Percentiles rank a stretch among this genome's conserved stretches.
phyloP scores from a whole-genome alignment of 2,888 invertebrate species.

The Hydraecia micacea region DNA sequence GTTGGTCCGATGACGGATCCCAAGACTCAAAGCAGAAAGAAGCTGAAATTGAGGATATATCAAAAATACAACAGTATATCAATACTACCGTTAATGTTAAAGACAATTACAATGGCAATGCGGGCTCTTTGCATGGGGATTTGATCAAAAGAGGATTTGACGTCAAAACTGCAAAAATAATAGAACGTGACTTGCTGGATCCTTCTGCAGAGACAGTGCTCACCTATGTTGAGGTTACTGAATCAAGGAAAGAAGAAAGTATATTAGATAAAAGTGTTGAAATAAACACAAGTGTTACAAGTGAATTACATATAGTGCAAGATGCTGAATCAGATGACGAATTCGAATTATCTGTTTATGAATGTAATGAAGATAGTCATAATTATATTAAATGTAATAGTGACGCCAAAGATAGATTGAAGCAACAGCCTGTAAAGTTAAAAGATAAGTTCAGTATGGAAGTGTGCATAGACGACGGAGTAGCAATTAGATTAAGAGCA shows the following conservation, averaged over 20 bases:
- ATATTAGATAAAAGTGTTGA: slow-evolving; percentile 64
- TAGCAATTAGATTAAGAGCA: slow-evolving; percentile 81
- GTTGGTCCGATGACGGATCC: slow-evolving; percentile 86
- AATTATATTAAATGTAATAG: slow-evolving; percentile 79
- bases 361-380: slow-evolving; percentile 79
- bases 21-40: slow-evolving; percentile 78
- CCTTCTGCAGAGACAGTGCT: slow-evolving; percentile 60
- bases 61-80: slow-evolving; percentile 84
- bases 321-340: slow-evolving; percentile 75
- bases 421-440: slow-evolving; percentile 71
- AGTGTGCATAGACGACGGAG: slow-evolving; percentile 83
- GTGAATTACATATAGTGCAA: slow-evolving; percentile 72
- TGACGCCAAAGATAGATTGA: slow-evolving; percentile 69
- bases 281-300: slow-evolving; percentile 63
- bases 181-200: slow-evolving; percentile 85
- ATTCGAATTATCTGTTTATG: slow-evolving; percentile 79
- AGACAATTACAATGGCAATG: slow-evolving; percentile 54
- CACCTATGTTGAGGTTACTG: slow-evolving; percentile 34
- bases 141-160: slow-evolving; percentile 86
- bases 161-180: slow-evolving; percentile 84
- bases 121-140: slow-evolving; percentile 79
- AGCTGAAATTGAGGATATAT: slow-evolving; percentile 81
- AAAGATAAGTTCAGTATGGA: slow-evolving; percentile 87
- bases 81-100: slow-evolving; percentile 69
- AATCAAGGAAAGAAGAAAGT: slow-evolving; percentile 58